Percentiles rank a stretch among this genome's conserved stretches.
phyloP scores from a whole-genome alignment of 1,140 invertebrate species.

The Bradysia coprophila region DNA sequence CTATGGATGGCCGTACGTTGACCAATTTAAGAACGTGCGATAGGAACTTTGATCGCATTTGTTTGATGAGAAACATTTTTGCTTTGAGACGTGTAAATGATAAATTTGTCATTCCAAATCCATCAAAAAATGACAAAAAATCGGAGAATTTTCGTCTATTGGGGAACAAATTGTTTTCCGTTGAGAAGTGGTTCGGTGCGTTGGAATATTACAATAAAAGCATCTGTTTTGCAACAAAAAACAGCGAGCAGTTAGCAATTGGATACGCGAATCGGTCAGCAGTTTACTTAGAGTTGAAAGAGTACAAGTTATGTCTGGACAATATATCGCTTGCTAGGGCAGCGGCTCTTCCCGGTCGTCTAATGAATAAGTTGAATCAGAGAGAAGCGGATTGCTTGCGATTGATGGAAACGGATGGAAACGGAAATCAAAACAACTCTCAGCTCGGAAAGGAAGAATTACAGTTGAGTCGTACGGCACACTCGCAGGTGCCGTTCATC shows the following conservation, averaged over 20 bases:
- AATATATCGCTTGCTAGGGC: constrained; percentile 31
- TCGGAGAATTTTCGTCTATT: neutral
- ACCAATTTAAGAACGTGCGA: too few relatives aligned
- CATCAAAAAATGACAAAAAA: neutral
- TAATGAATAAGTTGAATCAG: constrained; percentile 31
- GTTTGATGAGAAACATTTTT: too few relatives aligned
- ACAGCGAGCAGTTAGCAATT: constrained; percentile 32
- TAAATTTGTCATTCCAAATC: neutral
- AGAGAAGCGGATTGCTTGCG: constrained; percentile 25
- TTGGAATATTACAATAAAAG: constrained; percentile 41
- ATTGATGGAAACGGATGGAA: constrained; percentile 13
- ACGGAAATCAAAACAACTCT: constrained; percentile 1
- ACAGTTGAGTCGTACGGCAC: constrained; percentile 21
- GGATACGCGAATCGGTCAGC: constrained; percentile 54
- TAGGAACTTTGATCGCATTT: too few relatives aligned
- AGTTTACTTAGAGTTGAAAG: constrained; percentile 37
- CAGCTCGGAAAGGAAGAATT: too few relatives aligned
- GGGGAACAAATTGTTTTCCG: neutral
- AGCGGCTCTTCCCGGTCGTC: constrained; percentile 27
- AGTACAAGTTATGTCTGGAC: constrained; percentile 37
- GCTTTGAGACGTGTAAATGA: too few relatives aligned
- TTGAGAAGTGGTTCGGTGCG: constrained; percentile 25
- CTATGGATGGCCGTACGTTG: too few relatives aligned
- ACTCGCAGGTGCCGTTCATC: constrained; percentile 32
- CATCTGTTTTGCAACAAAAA: constrained; percentile 30